phyloP scores from a whole-genome alignment of 1,140 invertebrate species.

The Aphelenchoides fujianensis region DNA sequence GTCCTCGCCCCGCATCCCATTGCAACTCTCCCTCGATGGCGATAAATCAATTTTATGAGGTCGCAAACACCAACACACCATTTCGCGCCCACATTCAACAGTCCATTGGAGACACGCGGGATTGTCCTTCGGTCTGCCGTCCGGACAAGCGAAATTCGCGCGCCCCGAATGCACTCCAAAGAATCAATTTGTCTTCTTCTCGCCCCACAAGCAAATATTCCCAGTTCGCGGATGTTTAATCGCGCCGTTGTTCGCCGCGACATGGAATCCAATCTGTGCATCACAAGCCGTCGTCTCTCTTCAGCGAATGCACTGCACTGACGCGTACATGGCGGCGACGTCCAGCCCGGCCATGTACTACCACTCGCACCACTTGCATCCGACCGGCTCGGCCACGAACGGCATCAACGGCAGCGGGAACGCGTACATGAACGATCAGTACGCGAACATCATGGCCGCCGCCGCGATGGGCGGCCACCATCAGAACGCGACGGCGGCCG shows the following conservation, averaged over 20 bases:
- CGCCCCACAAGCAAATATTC: neutral
- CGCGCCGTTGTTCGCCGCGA: neutral
- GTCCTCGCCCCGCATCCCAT: no score
- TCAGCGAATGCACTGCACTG: neutral
- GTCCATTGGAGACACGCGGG: neutral
- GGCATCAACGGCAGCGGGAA: neutral
- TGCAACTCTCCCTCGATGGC: neutral
- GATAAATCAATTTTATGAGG: conserved; percentile 33
- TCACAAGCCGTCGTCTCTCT: no score
- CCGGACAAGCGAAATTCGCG: no score
- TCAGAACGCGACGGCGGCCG: neutral
- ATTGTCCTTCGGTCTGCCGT: no score
- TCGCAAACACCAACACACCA: conserved; percentile 11
- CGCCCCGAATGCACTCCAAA: no score
- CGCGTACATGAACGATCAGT: neutral
- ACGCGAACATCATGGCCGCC: neutral
- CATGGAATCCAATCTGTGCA: no score
- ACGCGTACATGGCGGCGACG: conserved; percentile 21
- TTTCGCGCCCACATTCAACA: neutral
- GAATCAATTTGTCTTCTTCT: conserved; percentile 11
- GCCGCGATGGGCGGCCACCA: conserved; percentile 1
- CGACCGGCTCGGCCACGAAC: conserved; percentile 10
- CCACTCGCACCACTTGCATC: conserved; percentile 15
- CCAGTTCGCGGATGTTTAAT: neutral
- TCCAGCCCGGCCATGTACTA: conserved; percentile 19